Evolutionary conservation across 2,113 vertebrate species (phyloP).

Genomic region (Pampusana beccarii): DNA sequence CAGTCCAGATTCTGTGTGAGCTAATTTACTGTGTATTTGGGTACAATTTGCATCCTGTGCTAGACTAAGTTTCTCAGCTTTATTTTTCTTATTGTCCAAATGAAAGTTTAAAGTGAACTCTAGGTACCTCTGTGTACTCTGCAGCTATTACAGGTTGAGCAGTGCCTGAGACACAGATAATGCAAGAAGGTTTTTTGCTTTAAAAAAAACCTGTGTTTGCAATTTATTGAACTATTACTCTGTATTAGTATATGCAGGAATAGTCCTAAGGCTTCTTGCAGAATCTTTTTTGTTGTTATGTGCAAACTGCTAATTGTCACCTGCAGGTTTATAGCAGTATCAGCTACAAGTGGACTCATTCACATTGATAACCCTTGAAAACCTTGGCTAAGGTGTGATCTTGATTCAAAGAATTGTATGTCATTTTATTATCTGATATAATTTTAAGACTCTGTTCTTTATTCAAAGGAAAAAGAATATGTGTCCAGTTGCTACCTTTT

Average conservation of each 20-base stretch:
- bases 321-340: neutral
- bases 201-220: neutral
- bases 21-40: neutral
- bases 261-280: neutral
- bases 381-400: neutral
- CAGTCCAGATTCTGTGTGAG: neutral
- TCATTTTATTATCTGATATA: neutral
- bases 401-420: neutral
- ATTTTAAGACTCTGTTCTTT: neutral
- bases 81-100: neutral
- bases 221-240: neutral
- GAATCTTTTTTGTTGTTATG: neutral
- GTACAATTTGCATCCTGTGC: neutral
- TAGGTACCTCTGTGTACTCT: neutral
- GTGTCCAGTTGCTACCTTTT: neutral
- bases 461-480: neutral
- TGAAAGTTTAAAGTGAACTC: neutral
- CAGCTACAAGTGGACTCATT: neutral
- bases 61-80: neutral
- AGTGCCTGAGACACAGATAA: neutral
- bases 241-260: neutral
- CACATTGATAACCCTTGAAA: neutral
- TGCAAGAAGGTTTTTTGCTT: neutral
- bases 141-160: neutral
- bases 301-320: accelerated